A percentile compares a stretch with the other conserved stretches of the same genome.
phyloP scores from a whole-genome alignment of 64 coral and sea anemone genomes.

The Orbicella faveolata region DNA sequence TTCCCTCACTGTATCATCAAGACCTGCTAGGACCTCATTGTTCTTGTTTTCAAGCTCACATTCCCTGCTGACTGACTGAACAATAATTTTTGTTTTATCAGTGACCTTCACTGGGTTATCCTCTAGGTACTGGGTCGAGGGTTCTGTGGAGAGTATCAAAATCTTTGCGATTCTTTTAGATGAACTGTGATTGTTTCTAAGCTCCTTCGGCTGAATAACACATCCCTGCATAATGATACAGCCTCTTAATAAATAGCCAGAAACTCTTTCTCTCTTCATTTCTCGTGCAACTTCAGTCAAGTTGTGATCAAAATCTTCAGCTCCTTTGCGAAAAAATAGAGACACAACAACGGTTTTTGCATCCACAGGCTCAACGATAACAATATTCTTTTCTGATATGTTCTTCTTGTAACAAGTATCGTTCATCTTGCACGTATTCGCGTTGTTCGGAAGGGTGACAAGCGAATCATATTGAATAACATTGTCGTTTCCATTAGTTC shows the following conservation, averaged over 20 bases:
- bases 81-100: slow-evolving; percentile 50
- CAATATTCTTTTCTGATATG: slow-evolving; percentile 1
- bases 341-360: slow-evolving; percentile 3
- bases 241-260: not conserved
- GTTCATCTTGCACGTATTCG: not conserved
- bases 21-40: slow-evolving; percentile 50
- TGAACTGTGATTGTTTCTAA: not conserved
- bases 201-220: slow-evolving; percentile 12
- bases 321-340: not conserved
- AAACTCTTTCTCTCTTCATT: not conserved
- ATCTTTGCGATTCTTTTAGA: slow-evolving; percentile 24
- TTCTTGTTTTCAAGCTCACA: not conserved
- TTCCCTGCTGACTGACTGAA: slow-evolving; percentile 38
- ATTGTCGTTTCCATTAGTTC: not conserved
- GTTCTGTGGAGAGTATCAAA: slow-evolving; percentile 24
- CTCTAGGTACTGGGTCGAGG: slow-evolving; percentile 4
- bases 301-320: not conserved
- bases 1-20: slow-evolving; percentile 60
- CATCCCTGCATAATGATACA: slow-evolving; percentile 12
- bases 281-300: not conserved
- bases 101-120: slow-evolving; percentile 44
- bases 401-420: not conserved
- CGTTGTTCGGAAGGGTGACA: slow-evolving; percentile 24
- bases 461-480: slow-evolving; percentile 63
- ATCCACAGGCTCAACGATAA: slow-evolving; percentile 18